These are phyloP conservation scores for Larimichthys crocea DNA, from an alignment of 2,113 vertebrate genomes.

Conservation along the genomic window DNA sequence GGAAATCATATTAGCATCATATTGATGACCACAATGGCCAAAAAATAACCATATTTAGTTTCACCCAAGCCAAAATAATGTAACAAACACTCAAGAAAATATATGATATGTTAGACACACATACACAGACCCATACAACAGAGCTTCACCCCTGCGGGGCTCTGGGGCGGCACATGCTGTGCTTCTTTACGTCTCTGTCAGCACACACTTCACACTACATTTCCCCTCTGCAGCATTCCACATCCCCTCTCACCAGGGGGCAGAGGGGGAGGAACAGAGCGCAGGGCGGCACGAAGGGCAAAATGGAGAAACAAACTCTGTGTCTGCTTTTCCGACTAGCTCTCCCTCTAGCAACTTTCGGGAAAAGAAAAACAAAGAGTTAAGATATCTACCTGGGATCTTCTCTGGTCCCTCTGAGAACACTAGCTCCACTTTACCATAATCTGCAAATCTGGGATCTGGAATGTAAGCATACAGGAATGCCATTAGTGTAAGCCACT, in stretches of 20 bases:
- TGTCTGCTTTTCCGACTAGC: constrained; percentile 33
- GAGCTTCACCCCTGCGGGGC: constrained; percentile 42
- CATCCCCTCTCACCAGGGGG: constrained; percentile 65
- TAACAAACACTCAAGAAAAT: background rate
- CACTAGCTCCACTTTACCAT: constrained; percentile 92
- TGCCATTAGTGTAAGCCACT: constrained; percentile 17
- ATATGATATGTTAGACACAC: background rate
- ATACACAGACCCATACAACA: constrained; percentile 24
- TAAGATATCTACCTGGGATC: constrained; percentile 86
- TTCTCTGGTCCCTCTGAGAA: constrained; percentile 94
- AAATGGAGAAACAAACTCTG: constrained; percentile 19
- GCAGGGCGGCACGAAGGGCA: background rate
- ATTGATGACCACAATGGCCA: background rate
- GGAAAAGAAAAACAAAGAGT: constrained; percentile 1
- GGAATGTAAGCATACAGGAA: constrained; percentile 72
- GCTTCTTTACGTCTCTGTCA: constrained; percentile 77
- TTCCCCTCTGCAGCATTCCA: constrained; percentile 75
- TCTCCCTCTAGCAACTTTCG: background rate
- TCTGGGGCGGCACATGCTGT: constrained; percentile 62
- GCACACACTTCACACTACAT: constrained; percentile 79
- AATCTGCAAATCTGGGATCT: constrained; percentile 94
- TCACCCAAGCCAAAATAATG: too few relatives aligned
- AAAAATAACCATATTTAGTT: too few relatives aligned
- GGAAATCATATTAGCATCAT: background rate
- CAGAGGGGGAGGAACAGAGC: constrained; percentile 32